These are phyloP conservation scores for Dromiciops gliroides DNA, from an alignment of 2,113 vertebrate genomes.

Conservation along the genomic window DNA sequence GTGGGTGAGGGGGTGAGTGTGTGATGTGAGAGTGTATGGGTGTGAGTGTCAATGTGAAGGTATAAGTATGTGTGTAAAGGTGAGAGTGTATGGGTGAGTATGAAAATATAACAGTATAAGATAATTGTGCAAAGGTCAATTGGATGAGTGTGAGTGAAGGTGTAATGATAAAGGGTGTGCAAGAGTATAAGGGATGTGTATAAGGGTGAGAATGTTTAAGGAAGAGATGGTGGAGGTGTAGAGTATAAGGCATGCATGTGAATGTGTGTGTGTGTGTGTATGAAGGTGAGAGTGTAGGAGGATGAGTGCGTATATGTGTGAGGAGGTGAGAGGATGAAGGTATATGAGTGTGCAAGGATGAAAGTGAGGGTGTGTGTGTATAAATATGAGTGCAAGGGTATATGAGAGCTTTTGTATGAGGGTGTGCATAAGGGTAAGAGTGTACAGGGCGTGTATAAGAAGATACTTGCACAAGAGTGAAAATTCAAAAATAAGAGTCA, in stretches of 20 bases:
- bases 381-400: not conserved
- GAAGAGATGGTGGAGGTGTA: not conserved
- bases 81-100: not conserved
- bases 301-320: too few relatives aligned
- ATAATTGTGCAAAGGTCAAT: too few relatives aligned
- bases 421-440: not conserved
- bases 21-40: not conserved
- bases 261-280: too few relatives aligned
- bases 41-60: not conserved
- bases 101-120: not conserved
- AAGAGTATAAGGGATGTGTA: not conserved
- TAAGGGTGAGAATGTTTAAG: not conserved
- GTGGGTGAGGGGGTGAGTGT: not conserved
- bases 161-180: not conserved
- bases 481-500: not conserved
- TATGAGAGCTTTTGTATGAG: too few relatives aligned
- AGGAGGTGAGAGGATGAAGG: not conserved
- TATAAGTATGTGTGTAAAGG: not conserved
- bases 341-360: not conserved
- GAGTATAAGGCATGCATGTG: not conserved
- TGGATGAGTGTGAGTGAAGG: not conserved
- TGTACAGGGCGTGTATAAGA: not conserved
- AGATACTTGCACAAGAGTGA: not conserved
- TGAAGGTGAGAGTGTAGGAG: too few relatives aligned
- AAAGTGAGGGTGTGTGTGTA: not conserved